Percentiles rank a stretch among this genome's conserved stretches.
Conservation (phyloP, 2,888 invertebrate species). For the Malthinus flaveolus region DNA sequence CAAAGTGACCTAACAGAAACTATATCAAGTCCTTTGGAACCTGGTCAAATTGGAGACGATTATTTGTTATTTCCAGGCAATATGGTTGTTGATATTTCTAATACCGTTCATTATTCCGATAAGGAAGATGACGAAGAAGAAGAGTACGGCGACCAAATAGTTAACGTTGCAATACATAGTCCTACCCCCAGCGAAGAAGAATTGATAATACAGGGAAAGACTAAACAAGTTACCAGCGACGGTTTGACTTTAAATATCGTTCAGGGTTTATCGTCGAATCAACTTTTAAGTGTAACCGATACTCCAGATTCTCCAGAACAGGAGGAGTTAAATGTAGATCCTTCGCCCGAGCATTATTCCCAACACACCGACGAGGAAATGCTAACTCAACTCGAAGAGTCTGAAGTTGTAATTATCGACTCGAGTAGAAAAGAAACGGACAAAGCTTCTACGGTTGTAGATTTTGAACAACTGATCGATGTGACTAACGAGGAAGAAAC, state of each 20-base stretch:
- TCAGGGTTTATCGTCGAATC: constrained; percentile 51
- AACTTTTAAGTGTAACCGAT: constrained; percentile 55
- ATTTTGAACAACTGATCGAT: constrained; percentile 68
- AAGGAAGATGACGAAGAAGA: constrained; percentile 49
- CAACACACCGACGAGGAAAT: constrained; percentile 54
- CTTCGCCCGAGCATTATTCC: constrained; percentile 43
- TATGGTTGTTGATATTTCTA: constrained; percentile 62
- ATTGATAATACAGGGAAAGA: constrained; percentile 50
- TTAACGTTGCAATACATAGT: constrained; percentile 51
- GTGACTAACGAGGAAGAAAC: constrained; percentile 60
- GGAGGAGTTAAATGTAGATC: constrained; percentile 55
- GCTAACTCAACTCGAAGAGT: constrained; percentile 56
- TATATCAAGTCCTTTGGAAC: constrained; percentile 64
- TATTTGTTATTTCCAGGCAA: constrained; percentile 67
- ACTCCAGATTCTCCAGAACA: constrained; percentile 60
- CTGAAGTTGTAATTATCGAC: constrained; percentile 67
- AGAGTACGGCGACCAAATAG: constrained; percentile 43
- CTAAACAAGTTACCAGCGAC: constrained; percentile 43
- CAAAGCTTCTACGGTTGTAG: constrained; percentile 64
- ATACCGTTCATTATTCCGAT: constrained; percentile 61
- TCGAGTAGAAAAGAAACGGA: constrained; percentile 64
- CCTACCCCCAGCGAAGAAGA: constrained; percentile 54
- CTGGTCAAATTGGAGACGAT: constrained; percentile 62
- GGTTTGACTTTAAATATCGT: constrained; percentile 43
- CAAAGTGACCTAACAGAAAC: constrained; percentile 60